Evolutionary conservation across 2,113 vertebrate genomes (phyloP).

Genomic region (Echinops telfairi): DNA sequence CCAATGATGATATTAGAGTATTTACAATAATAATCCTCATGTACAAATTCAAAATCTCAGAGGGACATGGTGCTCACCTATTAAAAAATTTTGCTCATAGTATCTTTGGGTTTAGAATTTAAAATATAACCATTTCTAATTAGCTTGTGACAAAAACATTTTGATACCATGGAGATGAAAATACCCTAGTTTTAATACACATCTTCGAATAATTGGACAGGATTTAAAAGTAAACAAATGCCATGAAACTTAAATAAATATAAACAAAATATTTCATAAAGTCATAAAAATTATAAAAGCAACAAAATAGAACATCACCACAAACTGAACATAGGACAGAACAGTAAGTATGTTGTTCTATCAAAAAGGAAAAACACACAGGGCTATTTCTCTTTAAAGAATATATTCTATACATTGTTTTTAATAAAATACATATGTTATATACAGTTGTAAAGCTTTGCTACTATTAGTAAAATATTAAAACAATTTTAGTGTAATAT

Average conservation of each 20-base stretch:
- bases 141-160: not conserved
- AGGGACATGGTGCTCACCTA: not conserved
- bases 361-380: not conserved
- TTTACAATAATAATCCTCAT: not conserved
- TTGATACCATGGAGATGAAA: not conserved
- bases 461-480: conserved; percentile 29
- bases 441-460: not conserved
- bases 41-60: not conserved
- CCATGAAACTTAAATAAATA: not conserved
- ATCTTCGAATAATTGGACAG: not conserved
- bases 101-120: not conserved
- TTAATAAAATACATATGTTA: conserved; percentile 11
- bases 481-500: conserved; percentile 30
- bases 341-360: not conserved
- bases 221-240: conserved; percentile 3
- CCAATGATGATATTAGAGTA: not conserved
- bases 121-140: conserved; percentile 6
- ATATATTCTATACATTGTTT: not conserved
- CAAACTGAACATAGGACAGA: not conserved
- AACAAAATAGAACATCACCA: conserved; percentile 4
- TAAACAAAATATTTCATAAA: not conserved
- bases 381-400: not conserved
- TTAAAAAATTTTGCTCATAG: conserved; percentile 1
- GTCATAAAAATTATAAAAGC: not conserved
- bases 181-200: conserved; percentile 12